Percentiles rank a stretch among this genome's conserved stretches.
These are phyloP conservation scores for Halichoeres trimaculatus DNA, from an alignment of 2,113 vertebrate genomes.

Conservation along the genomic window DNA sequence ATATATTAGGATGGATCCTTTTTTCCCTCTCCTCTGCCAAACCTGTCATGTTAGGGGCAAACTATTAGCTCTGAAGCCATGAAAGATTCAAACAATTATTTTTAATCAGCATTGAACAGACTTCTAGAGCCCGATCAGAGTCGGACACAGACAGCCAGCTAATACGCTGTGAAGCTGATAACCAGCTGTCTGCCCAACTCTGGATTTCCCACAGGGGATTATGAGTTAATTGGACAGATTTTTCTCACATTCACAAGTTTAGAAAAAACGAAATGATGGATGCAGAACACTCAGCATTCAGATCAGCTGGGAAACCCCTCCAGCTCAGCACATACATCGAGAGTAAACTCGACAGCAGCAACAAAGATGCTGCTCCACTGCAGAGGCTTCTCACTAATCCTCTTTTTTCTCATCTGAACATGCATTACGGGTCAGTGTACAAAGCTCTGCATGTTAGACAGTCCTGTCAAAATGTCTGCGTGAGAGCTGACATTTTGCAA, in stretches of 20 bases:
- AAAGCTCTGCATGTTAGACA: conserved; percentile 56
- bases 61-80: conserved; percentile 15
- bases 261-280: conserved; percentile 6
- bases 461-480: conserved; percentile 55
- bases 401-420: conserved; percentile 45
- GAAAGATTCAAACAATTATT: conserved; percentile 40
- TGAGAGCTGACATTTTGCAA: conserved; percentile 21
- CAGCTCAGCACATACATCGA: conserved; percentile 5
- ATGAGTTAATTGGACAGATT: conserved; percentile 45
- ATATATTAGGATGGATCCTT: not conserved
- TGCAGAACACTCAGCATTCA: not conserved
- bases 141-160: conserved; percentile 26
- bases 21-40: not conserved
- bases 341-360: conserved; percentile 31
- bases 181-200: conserved; percentile 40
- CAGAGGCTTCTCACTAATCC: conserved; percentile 29
- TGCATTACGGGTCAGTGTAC: conserved; percentile 61
- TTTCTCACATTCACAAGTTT: conserved; percentile 31
- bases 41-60: conserved; percentile 19
- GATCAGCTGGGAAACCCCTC: conserved; percentile 18
- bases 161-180: conserved; percentile 35
- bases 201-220: conserved; percentile 38
- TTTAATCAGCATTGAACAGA: conserved; percentile 46
- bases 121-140: conserved; percentile 19
- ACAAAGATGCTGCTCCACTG: conserved; percentile 40